Evolutionary conservation across 2,113 vertebrate genomes (phyloP).

Genomic region (Indicator indicator): DNA sequence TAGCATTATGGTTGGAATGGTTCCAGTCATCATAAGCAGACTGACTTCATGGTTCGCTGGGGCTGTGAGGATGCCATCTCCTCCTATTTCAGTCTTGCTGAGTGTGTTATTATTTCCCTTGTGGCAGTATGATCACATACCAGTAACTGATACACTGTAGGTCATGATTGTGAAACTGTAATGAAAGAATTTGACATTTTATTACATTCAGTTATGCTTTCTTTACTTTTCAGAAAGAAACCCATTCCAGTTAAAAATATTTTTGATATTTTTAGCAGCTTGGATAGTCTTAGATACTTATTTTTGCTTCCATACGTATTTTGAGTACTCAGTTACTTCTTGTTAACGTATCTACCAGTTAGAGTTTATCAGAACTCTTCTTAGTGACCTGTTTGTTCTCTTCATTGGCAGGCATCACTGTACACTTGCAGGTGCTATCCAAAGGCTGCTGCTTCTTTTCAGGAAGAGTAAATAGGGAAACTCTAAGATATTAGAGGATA

Average conservation of each 20-base stretch:
- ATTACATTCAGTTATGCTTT: background rate
- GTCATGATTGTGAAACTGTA: background rate
- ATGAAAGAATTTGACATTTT: background rate
- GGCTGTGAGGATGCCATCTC: slow-evolving; percentile 3
- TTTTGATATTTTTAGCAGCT: background rate
- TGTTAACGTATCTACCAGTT: background rate
- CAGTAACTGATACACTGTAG: background rate
- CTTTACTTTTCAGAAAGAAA: background rate
- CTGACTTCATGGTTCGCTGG: slow-evolving; percentile 6
- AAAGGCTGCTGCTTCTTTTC: background rate
- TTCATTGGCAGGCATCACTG: background rate
- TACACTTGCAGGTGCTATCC: background rate
- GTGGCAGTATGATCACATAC: background rate
- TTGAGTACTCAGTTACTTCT: background rate
- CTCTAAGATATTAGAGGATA: background rate
- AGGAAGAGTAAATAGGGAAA: background rate
- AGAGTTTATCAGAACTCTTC: background rate
- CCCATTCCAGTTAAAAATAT: background rate
- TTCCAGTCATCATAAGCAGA: slow-evolving; percentile 19
- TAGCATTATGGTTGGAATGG: slow-evolving; percentile 24
- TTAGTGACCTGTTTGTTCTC: background rate
- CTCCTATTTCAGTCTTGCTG: background rate
- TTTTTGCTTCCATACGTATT: background rate
- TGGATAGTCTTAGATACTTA: background rate
- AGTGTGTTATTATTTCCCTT: background rate